A percentile compares a stretch with the other conserved stretches of the same genome.
Evolutionary conservation across 2,113 vertebrate genomes (phyloP).

Genomic region (Hiodon tergisus): DNA sequence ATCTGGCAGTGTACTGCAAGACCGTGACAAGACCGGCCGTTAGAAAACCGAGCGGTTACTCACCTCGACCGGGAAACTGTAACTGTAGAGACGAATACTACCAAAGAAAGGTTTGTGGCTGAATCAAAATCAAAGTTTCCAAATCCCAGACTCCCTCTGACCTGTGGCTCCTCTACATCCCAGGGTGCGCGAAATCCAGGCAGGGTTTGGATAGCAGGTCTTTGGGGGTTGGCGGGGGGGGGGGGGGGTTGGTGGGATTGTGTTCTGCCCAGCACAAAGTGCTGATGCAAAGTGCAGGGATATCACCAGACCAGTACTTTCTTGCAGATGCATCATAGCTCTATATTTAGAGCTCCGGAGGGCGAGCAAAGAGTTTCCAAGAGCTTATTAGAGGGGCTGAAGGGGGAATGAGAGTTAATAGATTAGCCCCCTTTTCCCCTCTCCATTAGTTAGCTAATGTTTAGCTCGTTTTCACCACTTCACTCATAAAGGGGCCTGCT

Average conservation of each 20-base stretch:
- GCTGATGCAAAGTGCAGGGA: constrained; percentile 74
- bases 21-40: constrained; percentile 19
- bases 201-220: constrained; percentile 51
- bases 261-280: constrained; percentile 70
- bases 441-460: constrained; percentile 26
- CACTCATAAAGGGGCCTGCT: not conserved
- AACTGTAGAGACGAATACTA: constrained; percentile 46
- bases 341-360: constrained; percentile 77
- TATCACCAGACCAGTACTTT: constrained; percentile 78
- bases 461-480: not conserved
- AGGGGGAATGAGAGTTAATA: constrained; percentile 22
- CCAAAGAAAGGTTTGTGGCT: constrained; percentile 35
- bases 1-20: not conserved
- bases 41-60: constrained; percentile 42
- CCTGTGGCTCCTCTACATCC: constrained; percentile 52
- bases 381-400: constrained; percentile 47
- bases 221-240: constrained; percentile 30
- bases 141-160: constrained; percentile 59
- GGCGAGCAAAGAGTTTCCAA: constrained; percentile 33
- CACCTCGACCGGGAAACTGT: constrained; percentile 57
- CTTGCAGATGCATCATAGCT: constrained; percentile 74
- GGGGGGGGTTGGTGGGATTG: too few species aligned
- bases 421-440: constrained; percentile 19
- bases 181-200: constrained; percentile 56
- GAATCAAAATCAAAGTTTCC: constrained; percentile 49